Conservation (phyloP, 2,888 invertebrate species). For the Crocallis elinguaria region DNA sequence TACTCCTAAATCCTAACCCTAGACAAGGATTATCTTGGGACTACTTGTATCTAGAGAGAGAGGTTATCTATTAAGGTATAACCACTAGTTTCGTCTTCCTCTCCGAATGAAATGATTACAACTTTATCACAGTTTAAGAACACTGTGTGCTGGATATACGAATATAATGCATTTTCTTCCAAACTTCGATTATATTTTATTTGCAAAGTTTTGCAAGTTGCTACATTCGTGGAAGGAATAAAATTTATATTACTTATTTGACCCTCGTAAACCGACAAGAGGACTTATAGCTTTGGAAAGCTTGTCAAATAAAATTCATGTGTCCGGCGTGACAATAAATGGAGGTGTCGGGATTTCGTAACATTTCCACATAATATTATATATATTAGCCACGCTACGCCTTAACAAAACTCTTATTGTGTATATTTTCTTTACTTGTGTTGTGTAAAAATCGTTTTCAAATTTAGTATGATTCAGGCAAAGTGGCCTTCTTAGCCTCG, state of each 20-base stretch:
- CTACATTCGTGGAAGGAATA: conserved; percentile 34
- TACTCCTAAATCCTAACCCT: not conserved
- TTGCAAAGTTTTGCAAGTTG: conserved; percentile 31
- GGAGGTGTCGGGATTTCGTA: conserved; percentile 18
- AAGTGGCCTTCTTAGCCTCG: too few species aligned
- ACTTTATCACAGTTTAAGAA: conserved; percentile 18
- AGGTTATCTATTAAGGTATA: not conserved
- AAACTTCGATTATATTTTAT: conserved; percentile 27
- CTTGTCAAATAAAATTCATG: conserved; percentile 39
- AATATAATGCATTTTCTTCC: conserved; percentile 21
- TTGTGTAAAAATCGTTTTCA: too few species aligned
- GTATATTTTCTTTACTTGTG: not conserved
- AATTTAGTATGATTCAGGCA: too few species aligned
- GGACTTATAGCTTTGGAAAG: conserved; percentile 37
- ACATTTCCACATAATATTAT: conserved; percentile 10
- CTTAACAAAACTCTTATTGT: too few species aligned
- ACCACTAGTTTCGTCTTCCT: not conserved
- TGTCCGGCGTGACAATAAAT: conserved; percentile 29
- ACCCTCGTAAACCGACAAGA: conserved; percentile 36
- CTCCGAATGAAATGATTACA: conserved; percentile 5
- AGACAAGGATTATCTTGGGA: not conserved
- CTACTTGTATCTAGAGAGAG: too few species aligned
- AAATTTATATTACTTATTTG: conserved; percentile 38
- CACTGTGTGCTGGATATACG: conserved; percentile 14
- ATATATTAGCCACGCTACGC: too few species aligned